phyloP scores from a whole-genome alignment of 2,888 invertebrate genomes.

The Athripsodes cinereus region DNA sequence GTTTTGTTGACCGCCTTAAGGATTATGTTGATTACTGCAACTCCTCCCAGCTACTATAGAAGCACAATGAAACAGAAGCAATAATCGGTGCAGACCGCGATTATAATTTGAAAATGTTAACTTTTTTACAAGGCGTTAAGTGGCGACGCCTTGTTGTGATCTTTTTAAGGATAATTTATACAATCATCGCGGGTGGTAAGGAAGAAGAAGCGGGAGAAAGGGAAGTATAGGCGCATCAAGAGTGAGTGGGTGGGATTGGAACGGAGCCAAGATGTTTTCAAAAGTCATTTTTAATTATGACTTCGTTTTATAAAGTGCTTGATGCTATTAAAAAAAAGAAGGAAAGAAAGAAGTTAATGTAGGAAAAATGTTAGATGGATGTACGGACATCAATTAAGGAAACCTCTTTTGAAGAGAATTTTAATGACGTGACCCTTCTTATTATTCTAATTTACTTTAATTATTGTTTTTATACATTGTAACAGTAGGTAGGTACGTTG shows the following conservation, averaged over 20 bases:
- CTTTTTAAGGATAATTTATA: conserved; percentile 21
- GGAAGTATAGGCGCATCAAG: conserved; percentile 1
- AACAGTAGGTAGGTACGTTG: not conserved
- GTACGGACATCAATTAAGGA: conserved; percentile 14
- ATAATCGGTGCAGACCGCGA: not conserved
- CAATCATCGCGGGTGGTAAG: conserved; percentile 8
- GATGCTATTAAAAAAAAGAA: conserved; percentile 7
- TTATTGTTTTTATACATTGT: conserved; percentile 1
- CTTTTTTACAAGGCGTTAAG: conserved; percentile 17
- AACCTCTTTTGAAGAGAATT: conserved; percentile 1
- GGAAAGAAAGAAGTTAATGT: conserved; percentile 5
- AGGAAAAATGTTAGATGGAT: conserved; percentile 8
- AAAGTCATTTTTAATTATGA: conserved; percentile 24
- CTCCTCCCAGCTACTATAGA: not conserved
- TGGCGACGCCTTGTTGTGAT: conserved; percentile 16
- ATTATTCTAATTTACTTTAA: conserved; percentile 7
- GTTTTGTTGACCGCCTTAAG: not conserved
- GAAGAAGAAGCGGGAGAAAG: not conserved
- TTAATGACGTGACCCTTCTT: conserved; percentile 12
- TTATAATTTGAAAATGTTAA: conserved; percentile 8
- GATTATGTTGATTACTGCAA: not conserved
- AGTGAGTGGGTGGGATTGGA: conserved; percentile 10
- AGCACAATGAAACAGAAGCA: not conserved
- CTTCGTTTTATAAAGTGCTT: conserved; percentile 12
- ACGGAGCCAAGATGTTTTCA: conserved; percentile 17